Base-by-base conservation (phyloP, 2,888 invertebrate species). In the Torymus auratus region DNA sequence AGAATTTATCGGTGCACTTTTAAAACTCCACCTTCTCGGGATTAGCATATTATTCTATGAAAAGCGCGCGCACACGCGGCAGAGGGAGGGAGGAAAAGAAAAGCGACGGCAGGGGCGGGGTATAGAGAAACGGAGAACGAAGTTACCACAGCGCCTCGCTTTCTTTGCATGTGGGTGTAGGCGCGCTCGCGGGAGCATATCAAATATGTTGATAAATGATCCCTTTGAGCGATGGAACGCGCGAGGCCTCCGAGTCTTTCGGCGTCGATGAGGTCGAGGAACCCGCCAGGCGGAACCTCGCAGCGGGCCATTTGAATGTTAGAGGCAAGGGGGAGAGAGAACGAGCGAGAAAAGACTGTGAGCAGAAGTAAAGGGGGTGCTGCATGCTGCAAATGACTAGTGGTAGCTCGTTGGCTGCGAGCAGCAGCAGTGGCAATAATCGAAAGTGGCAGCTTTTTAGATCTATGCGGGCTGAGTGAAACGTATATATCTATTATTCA, bases 191-290 rank as follows among this genome's bases (percentile, higher is more conserved):
- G 84, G 85, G 86, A 88, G 89, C 89, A 89, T 88, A 90, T 90
- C 90, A 89, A 90, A 90, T 90, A 90, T 89, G 90, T 90, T 90
- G 90, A 91, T 91, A 90, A 91, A 91, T 89, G 90, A 89, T 91
- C 86, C 88, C 89, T 90, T 89, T 89, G 89, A 90, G 88, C 87
- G 86, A 88, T 86, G 87, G 88, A 88, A 88, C 86, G 87, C 83
- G 84, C 61, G 17, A 12, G 17, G 13, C 14, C 17, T 61, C 50
- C 61, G 71, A 61, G 41, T 71, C 17, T 71, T 60, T 15, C 58
- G 52, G 2, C 28, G 86, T 86, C 86, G 85, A 86, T 85, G 86
- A 83, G 73, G 83, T 83, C 83, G 83, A 84, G 86, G 78, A 84
- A 86, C 86, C 87, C 85, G 83, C 84, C 84, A 83, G 84, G 82